A percentile compares a stretch with the other conserved stretches of the same genome.
These are phyloP conservation scores for Ptilonorhynchus violaceus DNA, from an alignment of 2,113 vertebrate species.

Conservation along the genomic window DNA sequence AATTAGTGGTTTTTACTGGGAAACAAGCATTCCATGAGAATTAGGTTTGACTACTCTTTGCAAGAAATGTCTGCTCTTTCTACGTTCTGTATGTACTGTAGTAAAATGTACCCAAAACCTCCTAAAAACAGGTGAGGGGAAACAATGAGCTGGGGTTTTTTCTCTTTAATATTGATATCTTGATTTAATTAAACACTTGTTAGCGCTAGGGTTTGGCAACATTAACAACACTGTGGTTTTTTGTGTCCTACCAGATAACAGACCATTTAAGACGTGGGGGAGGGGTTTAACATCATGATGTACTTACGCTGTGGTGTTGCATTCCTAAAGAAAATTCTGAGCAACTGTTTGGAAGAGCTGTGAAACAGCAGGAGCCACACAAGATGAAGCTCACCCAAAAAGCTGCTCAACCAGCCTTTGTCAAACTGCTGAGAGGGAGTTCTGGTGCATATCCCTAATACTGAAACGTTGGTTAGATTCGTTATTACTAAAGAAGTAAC, in stretches of 20 bases:
- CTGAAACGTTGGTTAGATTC: rapidly evolving
- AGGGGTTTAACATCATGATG: not conserved
- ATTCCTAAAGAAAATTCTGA: not conserved
- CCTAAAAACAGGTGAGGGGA: not conserved
- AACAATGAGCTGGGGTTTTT: not conserved
- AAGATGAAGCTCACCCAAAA: not conserved
- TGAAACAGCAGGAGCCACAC: not conserved
- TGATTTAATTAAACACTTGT: not conserved
- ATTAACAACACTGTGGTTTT: not conserved
- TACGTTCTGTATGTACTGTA: not conserved
- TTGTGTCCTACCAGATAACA: not conserved
- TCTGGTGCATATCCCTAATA: not conserved
- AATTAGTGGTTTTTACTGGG: not conserved
- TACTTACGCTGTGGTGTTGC: not conserved
- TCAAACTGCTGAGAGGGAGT: not conserved
- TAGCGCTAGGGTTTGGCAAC: not conserved
- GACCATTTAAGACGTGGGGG: not conserved
- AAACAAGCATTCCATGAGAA: not conserved
- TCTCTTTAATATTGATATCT: not conserved
- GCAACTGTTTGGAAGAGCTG: not conserved
- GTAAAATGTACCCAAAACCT: not conserved
- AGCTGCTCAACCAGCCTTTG: not conserved
- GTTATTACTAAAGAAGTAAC: not conserved
- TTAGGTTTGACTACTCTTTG: not conserved
- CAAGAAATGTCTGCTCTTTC: not conserved